Base-by-base conservation (phyloP, 2,888 invertebrate genomes). In the Doris montereyensis region DNA sequence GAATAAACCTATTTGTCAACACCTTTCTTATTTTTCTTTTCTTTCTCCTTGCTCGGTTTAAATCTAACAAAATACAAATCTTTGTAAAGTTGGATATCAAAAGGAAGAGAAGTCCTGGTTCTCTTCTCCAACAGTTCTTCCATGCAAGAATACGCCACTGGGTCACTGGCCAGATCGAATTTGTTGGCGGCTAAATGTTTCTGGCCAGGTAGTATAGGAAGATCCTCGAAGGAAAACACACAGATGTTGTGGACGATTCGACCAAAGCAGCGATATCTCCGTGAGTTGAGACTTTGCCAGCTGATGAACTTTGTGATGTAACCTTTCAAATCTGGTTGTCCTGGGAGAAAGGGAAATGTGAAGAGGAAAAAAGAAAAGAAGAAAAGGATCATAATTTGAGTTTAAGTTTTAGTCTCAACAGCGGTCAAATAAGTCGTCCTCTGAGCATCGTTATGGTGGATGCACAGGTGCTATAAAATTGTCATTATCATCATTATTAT, bases 161-260 rank as follows among this genome's bases (percentile, higher is more conserved):
- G 87, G 81, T 91, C 89, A 72, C 82, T 82, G 26, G 82, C 79
- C 21, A 87, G 79, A 80, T 90, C 86, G 79, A 91, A 88, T 79
- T 91, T 91, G 83, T 91, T 91, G 57, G 88, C 90, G 58, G 90
- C 86, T 2, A 91, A 74, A 17, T 90, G 87, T 13, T 81, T 81
- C 4, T 85, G 81, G 17, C 13, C 28, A 4, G 76, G 21, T 8
- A 91, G 77, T 60, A 78, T 81, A 2, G 84, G 83, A 0, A 91
- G 84, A 79, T 91, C 90, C 3, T 81, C 83, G 1, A 86, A 77
- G 28, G 85, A 83, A 70, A 87, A 88, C n/a, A 87, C 81, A 73
- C 89, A 89, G 3, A 88, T 81, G 57, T 82, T 82, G 32, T 85
- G 85, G 2, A 80, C 74, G 4, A 52, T 32, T n/a, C 73, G 21